Evolutionary conservation across 2,888 invertebrate genomes (phyloP).

Genomic region (Dinocampus coccinellae): DNA sequence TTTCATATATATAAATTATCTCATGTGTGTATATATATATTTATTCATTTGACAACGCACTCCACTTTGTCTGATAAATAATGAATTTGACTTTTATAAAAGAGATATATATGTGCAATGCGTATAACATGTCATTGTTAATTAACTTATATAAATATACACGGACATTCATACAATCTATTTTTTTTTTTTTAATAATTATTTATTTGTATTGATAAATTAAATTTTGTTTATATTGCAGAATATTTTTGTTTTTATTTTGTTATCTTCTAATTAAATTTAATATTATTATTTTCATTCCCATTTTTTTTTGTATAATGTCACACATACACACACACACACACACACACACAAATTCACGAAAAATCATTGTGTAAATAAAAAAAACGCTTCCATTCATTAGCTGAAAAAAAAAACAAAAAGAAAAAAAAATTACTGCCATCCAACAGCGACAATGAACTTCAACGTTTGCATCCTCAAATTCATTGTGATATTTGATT

Average conservation of each 20-base stretch:
- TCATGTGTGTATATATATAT: background rate
- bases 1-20: too few species aligned
- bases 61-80: conserved; percentile 12
- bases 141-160: too few species aligned
- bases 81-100: background rate
- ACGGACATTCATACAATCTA: too few species aligned
- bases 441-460: background rate
- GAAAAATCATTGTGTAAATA: too few species aligned
- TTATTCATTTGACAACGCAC: conserved; percentile 6
- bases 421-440: background rate
- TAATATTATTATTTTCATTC: background rate
- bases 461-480: background rate
- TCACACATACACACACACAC: background rate
- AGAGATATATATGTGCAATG: background rate
- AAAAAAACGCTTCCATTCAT: conserved; percentile 11
- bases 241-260: too few species aligned
- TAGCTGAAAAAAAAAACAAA: background rate
- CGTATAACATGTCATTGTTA: background rate
- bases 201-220: background rate
- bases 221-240: background rate
- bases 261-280: too few species aligned
- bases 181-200: background rate
- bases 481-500: background rate
- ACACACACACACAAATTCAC: too few species aligned
- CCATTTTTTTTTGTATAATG: background rate